A percentile compares a stretch with the other conserved stretches of the same genome.
Conservation (phyloP, 1,140 invertebrate species). For the Spodoptera litura region DNA sequence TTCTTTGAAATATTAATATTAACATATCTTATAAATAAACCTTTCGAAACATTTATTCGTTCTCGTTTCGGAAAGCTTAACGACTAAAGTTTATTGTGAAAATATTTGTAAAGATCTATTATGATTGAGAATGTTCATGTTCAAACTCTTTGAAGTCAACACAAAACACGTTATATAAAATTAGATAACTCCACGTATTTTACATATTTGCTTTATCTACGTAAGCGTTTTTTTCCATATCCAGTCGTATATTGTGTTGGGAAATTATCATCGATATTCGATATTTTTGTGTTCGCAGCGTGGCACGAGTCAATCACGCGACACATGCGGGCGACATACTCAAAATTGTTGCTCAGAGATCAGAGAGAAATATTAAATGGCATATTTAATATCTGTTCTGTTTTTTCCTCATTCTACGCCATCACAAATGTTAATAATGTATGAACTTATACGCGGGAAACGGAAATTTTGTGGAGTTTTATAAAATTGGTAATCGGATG, state of each 20-base stretch:
- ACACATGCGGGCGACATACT: conserved; percentile 70
- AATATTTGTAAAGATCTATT: background rate
- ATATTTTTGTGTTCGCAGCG: conserved; percentile 65
- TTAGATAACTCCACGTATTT: conserved; percentile 1
- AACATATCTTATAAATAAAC: too few species aligned
- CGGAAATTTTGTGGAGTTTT: conserved; percentile 22
- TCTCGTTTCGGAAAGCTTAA: conserved; percentile 1
- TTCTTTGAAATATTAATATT: too few species aligned
- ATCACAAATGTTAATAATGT: conserved; percentile 39
- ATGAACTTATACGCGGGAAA: conserved; percentile 14
- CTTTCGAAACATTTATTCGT: background rate
- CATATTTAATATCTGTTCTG: conserved; percentile 56
- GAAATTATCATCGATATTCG: conserved; percentile 51
- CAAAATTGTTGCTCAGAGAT: conserved; percentile 70
- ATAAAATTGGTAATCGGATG: conserved; percentile 33
- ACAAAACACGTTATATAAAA: conserved; percentile 6
- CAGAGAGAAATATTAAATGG: conserved; percentile 68
- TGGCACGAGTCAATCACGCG: conserved; percentile 72
- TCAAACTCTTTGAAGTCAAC: background rate
- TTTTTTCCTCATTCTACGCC: conserved; percentile 46
- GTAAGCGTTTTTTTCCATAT: conserved; percentile 13
- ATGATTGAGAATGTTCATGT: background rate
- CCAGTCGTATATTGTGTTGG: conserved; percentile 14
- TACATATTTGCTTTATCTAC: background rate
- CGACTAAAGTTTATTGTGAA: background rate